Evolutionary conservation across 2,113 vertebrate species (phyloP), one percentile per base, ranked within the genome.

Genomic region (Galbula dea): DNA sequence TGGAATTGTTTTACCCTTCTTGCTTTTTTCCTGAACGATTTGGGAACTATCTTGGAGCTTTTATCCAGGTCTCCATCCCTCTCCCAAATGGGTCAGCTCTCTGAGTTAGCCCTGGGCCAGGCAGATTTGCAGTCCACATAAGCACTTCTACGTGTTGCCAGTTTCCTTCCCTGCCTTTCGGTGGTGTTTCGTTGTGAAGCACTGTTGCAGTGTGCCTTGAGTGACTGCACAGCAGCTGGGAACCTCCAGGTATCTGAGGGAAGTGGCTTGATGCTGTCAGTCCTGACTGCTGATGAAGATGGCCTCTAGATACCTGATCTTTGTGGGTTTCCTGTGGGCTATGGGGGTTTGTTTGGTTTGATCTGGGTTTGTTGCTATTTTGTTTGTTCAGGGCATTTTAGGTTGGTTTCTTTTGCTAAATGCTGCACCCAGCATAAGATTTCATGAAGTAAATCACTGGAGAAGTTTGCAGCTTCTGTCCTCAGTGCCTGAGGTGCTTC

Each of bases 1-100:
- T 86, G 69, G 91, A 94, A 96, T 93, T 83, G 76, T 79, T 97
- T 94, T 95, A 83, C 90, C 90, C 61, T 92, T 85, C 77, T 84
- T 77, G 34, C 84, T 80, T 90, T 88, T 78, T 95, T 91, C 81
- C 83, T 91, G 90, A 88, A 81, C 76, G 65, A 80, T 86, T 91
- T 78, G 66, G 41, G 52, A 90, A 63, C 74, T 85, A 12, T 57
- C 86, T 41, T 39, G 37, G 57, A 92, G 69, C 49, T 79, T 78
- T 93, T 86, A 69, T 88, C 46, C 71, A 78, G 73, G 61, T 75
- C 82, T 9, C 32, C 29, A 16, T 89, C 14, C n/a, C 21, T 54
- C 22, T 90, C 41, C 57, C 73, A 81, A 43, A 45, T 34, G 22
- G 49, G 23, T 58, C 75, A 59, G 45, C 23, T 65, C 20, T 75